Evolutionary conservation across 2,888 invertebrate species (phyloP).

Genomic region (Scelioninae gen. 1): DNA sequence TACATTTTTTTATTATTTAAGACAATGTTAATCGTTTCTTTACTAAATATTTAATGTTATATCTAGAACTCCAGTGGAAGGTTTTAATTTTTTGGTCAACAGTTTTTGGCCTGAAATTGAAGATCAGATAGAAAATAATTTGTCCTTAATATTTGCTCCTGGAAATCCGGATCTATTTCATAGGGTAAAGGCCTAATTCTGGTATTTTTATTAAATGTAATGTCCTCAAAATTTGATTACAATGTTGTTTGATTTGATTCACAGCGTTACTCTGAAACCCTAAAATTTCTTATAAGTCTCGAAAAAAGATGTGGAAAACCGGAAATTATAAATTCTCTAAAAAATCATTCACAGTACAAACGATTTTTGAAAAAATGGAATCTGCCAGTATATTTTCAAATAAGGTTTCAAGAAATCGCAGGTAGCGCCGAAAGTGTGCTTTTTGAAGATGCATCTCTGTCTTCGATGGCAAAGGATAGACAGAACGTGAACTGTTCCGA

Average conservation of each 20-base stretch:
- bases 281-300: constrained; percentile 90
- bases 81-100: constrained; percentile 92
- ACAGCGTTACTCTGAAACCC: constrained; percentile 90
- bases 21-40: too few species aligned
- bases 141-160: constrained; percentile 94
- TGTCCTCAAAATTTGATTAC: too few species aligned
- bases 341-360: constrained; percentile 89
- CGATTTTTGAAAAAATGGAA: constrained; percentile 95
- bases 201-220: too few species aligned
- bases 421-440: constrained; percentile 85
- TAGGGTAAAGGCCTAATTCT: too few species aligned
- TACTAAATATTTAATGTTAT: constrained; percentile 7
- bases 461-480: constrained; percentile 75
- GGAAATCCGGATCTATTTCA: constrained; percentile 96
- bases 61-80: constrained; percentile 85
- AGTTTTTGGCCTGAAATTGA: constrained; percentile 95
- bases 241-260: too few species aligned
- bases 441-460: constrained; percentile 77
- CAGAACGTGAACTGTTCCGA: constrained; percentile 71
- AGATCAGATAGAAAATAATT: constrained; percentile 91
- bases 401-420: constrained; percentile 96
- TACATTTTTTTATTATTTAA: too few species aligned
- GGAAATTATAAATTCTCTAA: constrained; percentile 87
- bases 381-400: constrained; percentile 98
- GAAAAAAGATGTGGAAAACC: constrained; percentile 87